Conservation (phyloP, 2,113 vertebrate species). For the Girardinichthys multiradiatus region DNA sequence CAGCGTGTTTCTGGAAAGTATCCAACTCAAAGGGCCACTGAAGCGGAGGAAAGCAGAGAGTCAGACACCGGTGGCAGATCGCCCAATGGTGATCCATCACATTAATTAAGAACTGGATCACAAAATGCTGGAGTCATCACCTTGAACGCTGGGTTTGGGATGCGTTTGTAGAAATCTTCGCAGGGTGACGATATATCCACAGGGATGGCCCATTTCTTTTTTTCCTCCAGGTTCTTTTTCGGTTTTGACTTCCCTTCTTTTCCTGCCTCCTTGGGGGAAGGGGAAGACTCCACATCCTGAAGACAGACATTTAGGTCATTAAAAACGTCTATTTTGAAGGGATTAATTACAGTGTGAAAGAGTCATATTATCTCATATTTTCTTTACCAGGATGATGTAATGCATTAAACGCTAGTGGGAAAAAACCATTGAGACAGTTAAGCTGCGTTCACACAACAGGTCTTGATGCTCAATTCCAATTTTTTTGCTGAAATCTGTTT, state of each 20-base stretch:
- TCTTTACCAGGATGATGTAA: not conserved
- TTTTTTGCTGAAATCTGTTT: no score
- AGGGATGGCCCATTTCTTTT: conserved; percentile 89
- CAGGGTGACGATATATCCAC: conserved; percentile 86
- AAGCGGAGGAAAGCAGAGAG: conserved; percentile 1
- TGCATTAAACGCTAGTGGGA: no score
- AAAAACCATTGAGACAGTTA: no score
- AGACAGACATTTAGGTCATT: not conserved
- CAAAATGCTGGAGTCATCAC: not conserved
- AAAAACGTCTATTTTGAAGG: not conserved
- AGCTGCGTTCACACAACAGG: no score
- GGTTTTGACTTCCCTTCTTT: conserved; percentile 53
- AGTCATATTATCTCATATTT: not conserved
- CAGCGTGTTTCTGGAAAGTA: conserved; percentile 92
- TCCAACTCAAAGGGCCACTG: conserved; percentile 93
- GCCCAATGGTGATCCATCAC: conserved; percentile 6
- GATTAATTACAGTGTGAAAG: no score
- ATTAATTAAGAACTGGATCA: not conserved
- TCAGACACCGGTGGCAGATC: not conserved
- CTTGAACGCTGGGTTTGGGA: conserved; percentile 90
- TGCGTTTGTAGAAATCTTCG: conserved; percentile 88
- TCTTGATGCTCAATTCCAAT: no score
- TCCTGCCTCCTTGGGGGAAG: conserved; percentile 29
- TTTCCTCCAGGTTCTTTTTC: conserved; percentile 57
- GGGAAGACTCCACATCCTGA: conserved; percentile 63